Evolutionary conservation across 2,888 invertebrate genomes (phyloP), one percentile per base, ranked within the genome.

Genomic region (Operophtera brumata): DNA sequence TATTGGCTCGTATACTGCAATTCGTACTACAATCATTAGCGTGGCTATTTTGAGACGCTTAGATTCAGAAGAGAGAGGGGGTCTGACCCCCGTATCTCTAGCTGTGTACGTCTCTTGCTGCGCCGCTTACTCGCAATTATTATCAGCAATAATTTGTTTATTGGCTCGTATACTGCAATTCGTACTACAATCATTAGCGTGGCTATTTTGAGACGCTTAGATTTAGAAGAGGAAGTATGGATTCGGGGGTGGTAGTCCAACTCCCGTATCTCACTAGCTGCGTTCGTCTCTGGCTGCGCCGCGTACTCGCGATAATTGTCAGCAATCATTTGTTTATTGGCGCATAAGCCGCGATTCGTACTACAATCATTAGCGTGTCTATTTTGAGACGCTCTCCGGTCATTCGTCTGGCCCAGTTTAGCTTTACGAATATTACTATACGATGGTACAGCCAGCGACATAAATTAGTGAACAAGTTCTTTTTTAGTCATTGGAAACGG

Each of bases 111-210:
- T n/a, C n/a, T n/a, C n/a, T n/a, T n/a, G 2, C 20, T 20, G 20
- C 4, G 65, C 50, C 59, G 64, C 47, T 48, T 28, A 46, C 53
- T 57, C 48, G 59, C 44, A 46, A 53, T 78, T 81, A 82, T 84
- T 84, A 83, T 80, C 77, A 70, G 77, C 77, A 79, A 82, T 84
- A 77, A 77, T 82, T 81, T 83, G 78, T 82, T 79, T 80, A 82
- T 77, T 77, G 76, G 75, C 76, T 73, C 74, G 72, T 77, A 79
- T 78, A 76, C 77, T 77, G 71, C 73, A 73, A 77, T 80, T 81
- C 77, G n/a, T 1, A 11, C 3, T 11, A 35, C n/a, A 35, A 35
- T 11, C 6, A 35, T 30, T 30, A 9, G n/a, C n/a, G n/a, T 10
- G 35, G 0, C 35, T 12, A 11, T 35, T 3, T 8, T 35, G 35